phyloP scores from a whole-genome alignment of 2,888 invertebrate genomes.

The Fragum sueziense region DNA sequence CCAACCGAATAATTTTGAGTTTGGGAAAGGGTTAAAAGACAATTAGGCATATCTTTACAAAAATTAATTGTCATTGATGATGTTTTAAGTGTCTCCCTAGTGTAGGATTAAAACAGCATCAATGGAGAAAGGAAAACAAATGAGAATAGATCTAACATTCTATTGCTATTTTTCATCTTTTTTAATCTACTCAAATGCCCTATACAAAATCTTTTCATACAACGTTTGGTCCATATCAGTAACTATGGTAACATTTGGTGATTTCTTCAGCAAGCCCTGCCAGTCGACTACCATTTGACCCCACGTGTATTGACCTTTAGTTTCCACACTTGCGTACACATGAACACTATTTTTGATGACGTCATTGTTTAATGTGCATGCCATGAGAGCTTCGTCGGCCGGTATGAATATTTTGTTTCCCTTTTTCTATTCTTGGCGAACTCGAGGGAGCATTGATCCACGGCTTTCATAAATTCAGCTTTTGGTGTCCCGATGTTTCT shows the following conservation, averaged over 20 bases:
- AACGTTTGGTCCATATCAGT: conserved; percentile 46
- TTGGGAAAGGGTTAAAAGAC: too few species aligned
- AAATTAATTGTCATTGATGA: too few species aligned
- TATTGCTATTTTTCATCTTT: too few species aligned
- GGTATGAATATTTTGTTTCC: conserved; percentile 20
- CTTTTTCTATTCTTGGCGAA: not conserved
- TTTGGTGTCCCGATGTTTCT: conserved; percentile 39
- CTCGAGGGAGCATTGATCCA: conserved; percentile 26
- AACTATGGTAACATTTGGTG: conserved; percentile 49
- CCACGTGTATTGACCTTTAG: conserved; percentile 42
- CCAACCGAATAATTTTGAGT: too few species aligned
- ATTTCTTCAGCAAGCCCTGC: conserved; percentile 25
- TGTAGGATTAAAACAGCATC: too few species aligned
- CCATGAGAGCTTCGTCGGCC: conserved; percentile 51
- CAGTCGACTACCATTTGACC: conserved; percentile 63
- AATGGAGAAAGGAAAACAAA: too few species aligned
- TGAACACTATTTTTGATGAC: conserved; percentile 45
- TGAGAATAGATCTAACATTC: too few species aligned
- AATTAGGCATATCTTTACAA: too few species aligned
- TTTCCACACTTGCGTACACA: conserved; percentile 52
- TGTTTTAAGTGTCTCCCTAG: too few species aligned
- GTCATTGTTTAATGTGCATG: conserved; percentile 34
- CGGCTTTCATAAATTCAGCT: conserved; percentile 40
- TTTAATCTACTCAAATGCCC: conserved; percentile 25
- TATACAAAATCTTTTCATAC: conserved; percentile 42